Base-by-base conservation (phyloP, 2,113 vertebrate genomes). In the Fulmarus glacialis region DNA sequence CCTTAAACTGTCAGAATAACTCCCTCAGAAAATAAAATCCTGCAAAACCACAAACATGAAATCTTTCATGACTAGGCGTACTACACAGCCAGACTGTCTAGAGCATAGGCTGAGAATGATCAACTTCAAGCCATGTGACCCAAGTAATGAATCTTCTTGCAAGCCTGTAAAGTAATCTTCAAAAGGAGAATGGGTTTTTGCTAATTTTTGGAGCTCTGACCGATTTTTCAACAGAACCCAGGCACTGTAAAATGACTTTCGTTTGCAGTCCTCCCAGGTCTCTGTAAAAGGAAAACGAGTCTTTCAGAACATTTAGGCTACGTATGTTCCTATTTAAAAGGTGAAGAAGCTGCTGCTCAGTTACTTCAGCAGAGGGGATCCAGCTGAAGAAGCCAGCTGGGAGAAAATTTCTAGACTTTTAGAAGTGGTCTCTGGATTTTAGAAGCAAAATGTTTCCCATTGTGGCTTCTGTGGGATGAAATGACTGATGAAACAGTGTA, bases 391-490 rank as follows among this genome's bases (percentile, higher is more conserved):
- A 93, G 38, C 11, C 43, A 52, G 36, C 7, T 34, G 5, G 27
- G n/a, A 23, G 38, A 22, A 45, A 63, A 80, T 22, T 70, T 88
- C 71, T 63, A 62, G 59, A 50, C 82, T 91, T 91, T 94, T 52
- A 85, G 70, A 96, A 96, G 59, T 26, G 30, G 84, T 77, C 73
- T 82, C n/a, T 55, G 75, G 50, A 77, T 86, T 97, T 93, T 83
- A 83, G 72, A 78, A 92, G 42, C 38, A 93, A 81, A 95, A 89
- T 92, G 29, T 93, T 97, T 97, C 85, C 77, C 48, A 95, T 90
- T 96, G 92, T 96, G 97, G 91, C 93, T 95, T 81, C 82, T 94
- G 84, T 85, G 96, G 92, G 78, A 80, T 88, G 66, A 94, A 92
- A 73, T 80, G 78, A 89, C 87, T 95, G 94, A 94, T 52, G 81